Evolutionary conservation across 2,113 vertebrate species (phyloP).

Genomic region (Neodontobutis hainanensis): DNA sequence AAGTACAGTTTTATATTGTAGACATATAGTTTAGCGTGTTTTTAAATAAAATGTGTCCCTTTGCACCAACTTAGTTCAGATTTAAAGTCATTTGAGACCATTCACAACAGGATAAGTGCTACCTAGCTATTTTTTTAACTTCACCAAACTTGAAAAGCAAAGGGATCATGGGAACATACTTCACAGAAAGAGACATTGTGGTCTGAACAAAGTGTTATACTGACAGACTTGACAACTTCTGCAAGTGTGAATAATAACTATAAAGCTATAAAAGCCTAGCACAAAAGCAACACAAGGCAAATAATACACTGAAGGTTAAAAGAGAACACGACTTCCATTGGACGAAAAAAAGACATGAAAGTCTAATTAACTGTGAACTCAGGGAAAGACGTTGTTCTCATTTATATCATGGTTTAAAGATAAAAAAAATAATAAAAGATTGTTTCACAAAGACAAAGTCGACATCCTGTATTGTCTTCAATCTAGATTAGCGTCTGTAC

Average conservation of each 20-base stretch:
- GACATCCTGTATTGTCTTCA: not conserved
- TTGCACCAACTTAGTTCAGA: not conserved
- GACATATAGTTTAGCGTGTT: not conserved
- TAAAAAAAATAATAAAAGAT: not conserved
- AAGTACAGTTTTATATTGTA: no score
- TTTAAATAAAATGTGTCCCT: not conserved
- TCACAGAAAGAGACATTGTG: not conserved
- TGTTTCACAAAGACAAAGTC: not conserved
- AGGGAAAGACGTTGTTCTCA: not conserved
- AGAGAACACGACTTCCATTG: not conserved
- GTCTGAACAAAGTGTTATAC: not conserved
- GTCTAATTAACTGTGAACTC: not conserved
- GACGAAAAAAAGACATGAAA: not conserved
- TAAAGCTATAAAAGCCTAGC: constrained; percentile 1
- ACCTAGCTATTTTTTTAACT: not conserved
- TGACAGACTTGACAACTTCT: not conserved
- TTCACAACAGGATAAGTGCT: not conserved
- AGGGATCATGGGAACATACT: not conserved
- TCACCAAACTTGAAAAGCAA: not conserved
- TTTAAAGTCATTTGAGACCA: not conserved
- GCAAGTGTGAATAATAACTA: not conserved
- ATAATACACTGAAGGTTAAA: not conserved
- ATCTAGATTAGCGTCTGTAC: not conserved
- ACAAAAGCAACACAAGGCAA: not conserved
- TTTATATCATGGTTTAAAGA: not conserved